Percentiles rank a stretch among this genome's conserved stretches.
phyloP scores from a whole-genome alignment of 53 echinoderm and acorn worm species.

The Patiria pectinifera region DNA sequence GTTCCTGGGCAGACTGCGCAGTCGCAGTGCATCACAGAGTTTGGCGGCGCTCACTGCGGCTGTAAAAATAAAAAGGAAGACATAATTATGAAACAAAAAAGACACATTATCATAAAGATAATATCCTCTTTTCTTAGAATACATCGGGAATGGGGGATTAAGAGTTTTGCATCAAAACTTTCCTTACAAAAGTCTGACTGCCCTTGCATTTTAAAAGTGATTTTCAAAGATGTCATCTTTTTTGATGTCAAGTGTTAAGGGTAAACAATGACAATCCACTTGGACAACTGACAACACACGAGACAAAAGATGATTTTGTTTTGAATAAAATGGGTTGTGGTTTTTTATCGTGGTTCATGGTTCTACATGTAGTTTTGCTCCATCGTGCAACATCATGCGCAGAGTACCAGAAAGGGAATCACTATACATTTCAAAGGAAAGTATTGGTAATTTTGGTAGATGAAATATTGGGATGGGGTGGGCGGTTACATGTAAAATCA shows the following conservation, averaged over 20 bases:
- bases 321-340: no score
- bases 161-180: no score
- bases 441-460: no score
- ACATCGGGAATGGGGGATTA: not conserved
- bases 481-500: not conserved
- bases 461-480: not conserved
- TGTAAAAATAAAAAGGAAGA: constrained; percentile 13
- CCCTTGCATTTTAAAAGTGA: not conserved
- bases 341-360: no score
- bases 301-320: no score
- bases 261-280: no score
- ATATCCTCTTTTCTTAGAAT: not conserved
- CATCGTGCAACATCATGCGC: no score
- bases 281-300: no score
- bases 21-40: constrained; percentile 74
- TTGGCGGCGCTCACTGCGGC: constrained; percentile 79
- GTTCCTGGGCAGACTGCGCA: constrained; percentile 73
- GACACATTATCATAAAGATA: not conserved
- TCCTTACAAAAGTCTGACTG: not conserved
- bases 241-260: no score
- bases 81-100: not conserved
- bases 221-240: not conserved
- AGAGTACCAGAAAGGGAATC: no score
- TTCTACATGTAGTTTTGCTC: no score
- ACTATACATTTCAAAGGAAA: no score